A percentile compares a stretch with the other conserved stretches of the same genome.
Conservation (phyloP, 2,888 invertebrate genomes). For the Pimpla rufipes region DNA sequence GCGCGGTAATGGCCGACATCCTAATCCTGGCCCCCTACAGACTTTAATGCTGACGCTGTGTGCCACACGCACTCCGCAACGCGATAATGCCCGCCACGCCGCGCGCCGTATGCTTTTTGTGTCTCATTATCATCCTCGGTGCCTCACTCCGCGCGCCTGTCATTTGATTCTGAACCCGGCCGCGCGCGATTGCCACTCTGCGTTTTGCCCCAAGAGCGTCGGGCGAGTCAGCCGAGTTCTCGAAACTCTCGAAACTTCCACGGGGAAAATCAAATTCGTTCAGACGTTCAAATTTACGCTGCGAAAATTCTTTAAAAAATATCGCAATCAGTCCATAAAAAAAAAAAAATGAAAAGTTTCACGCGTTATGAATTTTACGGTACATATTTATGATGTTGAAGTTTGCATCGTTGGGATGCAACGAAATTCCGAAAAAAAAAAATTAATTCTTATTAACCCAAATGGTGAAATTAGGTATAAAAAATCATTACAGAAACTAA, state of each 20-base stretch:
- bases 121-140: constrained; percentile 67
- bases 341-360: no score
- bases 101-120: constrained; percentile 61
- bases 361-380: no score
- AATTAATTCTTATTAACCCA: no score
- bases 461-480: no score
- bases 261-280: background rate
- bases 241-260: background rate
- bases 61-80: constrained; percentile 74
- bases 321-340: no score
- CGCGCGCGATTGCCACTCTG: background rate
- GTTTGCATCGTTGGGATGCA: no score
- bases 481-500: no score
- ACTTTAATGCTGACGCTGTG: constrained; percentile 83
- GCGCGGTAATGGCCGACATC: constrained; percentile 85
- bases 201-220: background rate
- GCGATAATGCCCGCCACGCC: constrained; percentile 61
- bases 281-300: no score
- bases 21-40: constrained; percentile 85
- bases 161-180: constrained; percentile 45
- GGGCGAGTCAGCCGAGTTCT: background rate
- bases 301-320: no score
- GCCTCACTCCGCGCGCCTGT: constrained; percentile 31
- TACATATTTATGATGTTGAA: no score
- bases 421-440: no score